Base-by-base conservation (phyloP, 2,113 vertebrate genomes). In the Indri indri region DNA sequence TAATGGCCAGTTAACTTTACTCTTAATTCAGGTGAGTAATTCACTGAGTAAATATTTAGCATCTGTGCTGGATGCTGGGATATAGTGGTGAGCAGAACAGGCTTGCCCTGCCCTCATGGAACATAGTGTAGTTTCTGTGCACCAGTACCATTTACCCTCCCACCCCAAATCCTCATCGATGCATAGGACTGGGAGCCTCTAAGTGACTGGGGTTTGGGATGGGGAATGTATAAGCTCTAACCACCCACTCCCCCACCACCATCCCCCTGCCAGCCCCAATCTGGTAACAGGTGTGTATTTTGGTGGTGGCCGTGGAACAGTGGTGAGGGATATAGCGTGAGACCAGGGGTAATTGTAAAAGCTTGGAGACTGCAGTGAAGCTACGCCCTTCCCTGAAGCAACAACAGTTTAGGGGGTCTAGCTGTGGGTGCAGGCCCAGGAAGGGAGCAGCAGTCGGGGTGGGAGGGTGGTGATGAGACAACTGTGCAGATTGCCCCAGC, bases 251-350 rank as follows among this genome's bases (percentile, higher is more conserved):
- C 52, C 11, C 14, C 3, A 52, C 52, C 17, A 5, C 52, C 52
- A 54, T 6, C n/a, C 10, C 61, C 61, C 12, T 12, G 2, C n/a
- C 14, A 2, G 2, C 5, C 8, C 25, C 16, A n/a, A 8, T 50
- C n/a, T 68, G 34, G 17, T 11, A 42, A 27, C 25, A 40, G 50
- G 23, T 30, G 0, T 80, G 18, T 66, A 13, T 61, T 66, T 74
- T n/a, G 40, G 50, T 85, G 82, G 22, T 85, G 27, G 14, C 42
- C 14, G 47, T 27, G 3, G 83, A 71, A 27, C 25, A 23, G 20
- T 57, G 32, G 6, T 57, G 52, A 79, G 57, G 40, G 3, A 27
- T n/a, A 45, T 20, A 68, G 65, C 17, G 30, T 68, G 27, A 80
- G 37, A 40, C 42, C 37, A 32, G 18, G 37, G 54, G 40, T 74